Percentiles rank a stretch among this genome's conserved stretches.
These are phyloP conservation scores for Lates japonicus DNA, from an alignment of 2,797 vertebrate genomes.

Conservation along the genomic window DNA sequence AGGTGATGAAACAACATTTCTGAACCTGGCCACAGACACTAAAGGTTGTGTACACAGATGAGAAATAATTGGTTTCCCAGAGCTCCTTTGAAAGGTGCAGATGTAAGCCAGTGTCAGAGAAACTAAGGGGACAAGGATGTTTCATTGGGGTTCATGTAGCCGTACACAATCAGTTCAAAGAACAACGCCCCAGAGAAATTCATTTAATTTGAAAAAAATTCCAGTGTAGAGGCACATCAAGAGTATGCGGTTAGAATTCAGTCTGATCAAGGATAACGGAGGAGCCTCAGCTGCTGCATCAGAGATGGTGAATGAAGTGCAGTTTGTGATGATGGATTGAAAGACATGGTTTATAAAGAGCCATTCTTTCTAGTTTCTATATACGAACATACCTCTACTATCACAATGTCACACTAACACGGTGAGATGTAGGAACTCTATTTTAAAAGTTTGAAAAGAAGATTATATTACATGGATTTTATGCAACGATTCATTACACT, in stretches of 20 bases:
- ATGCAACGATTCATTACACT: background rate
- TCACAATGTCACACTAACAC: background rate
- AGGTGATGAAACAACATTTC: slow-evolving; percentile 51
- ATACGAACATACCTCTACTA: background rate
- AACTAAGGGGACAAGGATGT: slow-evolving; percentile 47
- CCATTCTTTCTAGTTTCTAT: slow-evolving; percentile 1
- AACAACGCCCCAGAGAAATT: slow-evolving; percentile 42
- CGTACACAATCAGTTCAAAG: slow-evolving; percentile 50
- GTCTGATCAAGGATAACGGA: slow-evolving; percentile 33
- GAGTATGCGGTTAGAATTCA: slow-evolving; percentile 12
- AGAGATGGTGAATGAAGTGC: background rate
- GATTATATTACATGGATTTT: background rate
- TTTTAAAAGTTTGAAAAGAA: background rate
- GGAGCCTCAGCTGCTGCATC: slow-evolving; percentile 30
- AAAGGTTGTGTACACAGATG: slow-evolving; percentile 71
- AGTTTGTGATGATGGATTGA: slow-evolving; percentile 26
- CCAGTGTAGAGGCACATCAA: slow-evolving; percentile 36
- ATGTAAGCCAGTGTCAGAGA: slow-evolving; percentile 36
- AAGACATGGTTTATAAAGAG: slow-evolving; percentile 39
- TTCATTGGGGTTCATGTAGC: slow-evolving; percentile 37
- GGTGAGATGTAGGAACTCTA: background rate
- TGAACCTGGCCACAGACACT: slow-evolving; percentile 44
- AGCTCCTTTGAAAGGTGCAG: slow-evolving; percentile 57
- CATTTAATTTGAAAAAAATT: slow-evolving; percentile 51
- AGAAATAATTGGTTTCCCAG: slow-evolving; percentile 74